A percentile compares a stretch with the other conserved stretches of the same genome.
phyloP scores from a whole-genome alignment of 2,797 vertebrate species.

The Enteromius treurensis region DNA sequence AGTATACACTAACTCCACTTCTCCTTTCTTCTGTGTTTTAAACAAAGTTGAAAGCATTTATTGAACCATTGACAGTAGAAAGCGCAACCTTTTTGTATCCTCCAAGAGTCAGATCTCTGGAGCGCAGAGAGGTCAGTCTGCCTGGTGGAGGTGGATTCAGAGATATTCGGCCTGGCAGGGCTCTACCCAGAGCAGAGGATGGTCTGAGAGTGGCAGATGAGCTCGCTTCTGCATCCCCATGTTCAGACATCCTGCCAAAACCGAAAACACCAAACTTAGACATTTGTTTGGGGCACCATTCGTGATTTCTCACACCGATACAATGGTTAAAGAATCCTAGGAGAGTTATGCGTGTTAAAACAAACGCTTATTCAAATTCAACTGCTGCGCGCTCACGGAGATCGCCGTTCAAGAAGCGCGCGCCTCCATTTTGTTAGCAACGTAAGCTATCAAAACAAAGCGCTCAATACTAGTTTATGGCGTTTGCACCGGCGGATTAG shows the following conservation, averaged over 20 bases:
- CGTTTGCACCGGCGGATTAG: background rate
- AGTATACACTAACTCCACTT: background rate
- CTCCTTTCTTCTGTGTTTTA: background rate
- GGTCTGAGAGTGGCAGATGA: slow-evolving; percentile 58
- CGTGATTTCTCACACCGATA: background rate
- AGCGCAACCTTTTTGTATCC: slow-evolving; percentile 73
- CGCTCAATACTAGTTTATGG: background rate
- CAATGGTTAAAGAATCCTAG: too few species aligned
- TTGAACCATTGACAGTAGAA: background rate
- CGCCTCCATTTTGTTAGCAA: slow-evolving; percentile 68
- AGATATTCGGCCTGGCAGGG: slow-evolving; percentile 60
- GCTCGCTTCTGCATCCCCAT: slow-evolving; percentile 43
- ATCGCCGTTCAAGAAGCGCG: background rate
- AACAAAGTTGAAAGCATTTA: background rate
- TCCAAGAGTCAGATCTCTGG: slow-evolving; percentile 79
- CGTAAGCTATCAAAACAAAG: slow-evolving; percentile 28
- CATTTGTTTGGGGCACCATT: background rate
- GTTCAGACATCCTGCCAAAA: slow-evolving; percentile 66
- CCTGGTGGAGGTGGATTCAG: slow-evolving; percentile 65
- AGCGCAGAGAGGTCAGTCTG: slow-evolving; percentile 76
- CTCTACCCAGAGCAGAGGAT: slow-evolving; percentile 58
- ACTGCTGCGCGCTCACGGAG: background rate
- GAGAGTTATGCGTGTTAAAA: background rate
- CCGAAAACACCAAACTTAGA: background rate
- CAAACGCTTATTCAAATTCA: background rate